phyloP scores from a whole-genome alignment of 2,797 vertebrate species.

The Phoebastria nigripes region DNA sequence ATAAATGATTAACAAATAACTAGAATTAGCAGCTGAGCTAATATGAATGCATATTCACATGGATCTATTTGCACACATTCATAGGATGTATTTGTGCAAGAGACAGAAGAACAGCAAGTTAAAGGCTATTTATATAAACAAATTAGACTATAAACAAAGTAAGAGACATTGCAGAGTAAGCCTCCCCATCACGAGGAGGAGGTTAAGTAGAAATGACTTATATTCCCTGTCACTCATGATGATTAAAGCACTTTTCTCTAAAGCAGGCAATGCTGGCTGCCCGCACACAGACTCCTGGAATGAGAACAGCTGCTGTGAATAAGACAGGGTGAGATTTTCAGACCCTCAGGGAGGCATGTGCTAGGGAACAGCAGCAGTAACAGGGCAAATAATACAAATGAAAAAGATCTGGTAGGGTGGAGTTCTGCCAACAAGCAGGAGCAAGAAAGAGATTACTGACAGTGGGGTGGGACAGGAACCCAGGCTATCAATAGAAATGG shows the following conservation, averaged over 20 bases:
- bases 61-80: neutral
- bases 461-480: neutral
- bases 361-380: neutral
- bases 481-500: neutral
- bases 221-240: constrained; percentile 22
- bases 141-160: neutral
- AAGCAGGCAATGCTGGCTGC: constrained; percentile 11
- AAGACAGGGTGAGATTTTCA: constrained; percentile 26
- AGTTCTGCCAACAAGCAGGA: constrained; percentile 11
- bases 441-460: neutral
- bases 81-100: neutral
- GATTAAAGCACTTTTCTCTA: constrained; percentile 32
- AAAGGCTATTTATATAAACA: neutral
- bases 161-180: neutral
- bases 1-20: neutral
- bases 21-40: neutral
- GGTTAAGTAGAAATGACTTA: neutral
- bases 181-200: neutral
- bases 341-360: neutral
- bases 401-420: neutral
- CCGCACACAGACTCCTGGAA: constrained; percentile 27
- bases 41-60: neutral
- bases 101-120: neutral
- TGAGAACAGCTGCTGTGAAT: constrained; percentile 39
- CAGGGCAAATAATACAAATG: neutral